These are phyloP conservation scores for Thermophis baileyi DNA, from an alignment of 2,113 vertebrate genomes.

Conservation along the genomic window DNA sequence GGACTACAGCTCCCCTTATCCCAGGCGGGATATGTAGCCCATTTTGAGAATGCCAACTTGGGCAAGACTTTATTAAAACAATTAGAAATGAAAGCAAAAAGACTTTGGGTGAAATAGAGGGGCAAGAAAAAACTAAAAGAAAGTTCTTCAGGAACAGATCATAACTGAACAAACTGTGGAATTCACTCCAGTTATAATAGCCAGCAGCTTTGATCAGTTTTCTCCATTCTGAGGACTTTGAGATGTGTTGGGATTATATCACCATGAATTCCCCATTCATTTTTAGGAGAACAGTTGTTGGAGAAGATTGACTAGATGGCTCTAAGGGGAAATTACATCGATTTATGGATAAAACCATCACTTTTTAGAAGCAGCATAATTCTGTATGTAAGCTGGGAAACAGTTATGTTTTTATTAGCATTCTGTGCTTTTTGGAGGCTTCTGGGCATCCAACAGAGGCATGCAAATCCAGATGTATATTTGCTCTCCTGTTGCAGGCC, in stretches of 20 bases:
- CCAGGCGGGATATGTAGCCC: not conserved
- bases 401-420: not conserved
- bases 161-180: not conserved
- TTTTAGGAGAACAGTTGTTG: not conserved
- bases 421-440: not conserved
- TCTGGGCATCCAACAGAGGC: not conserved
- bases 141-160: not conserved
- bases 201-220: not conserved
- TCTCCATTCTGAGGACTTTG: not conserved
- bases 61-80: not conserved
- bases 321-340: not conserved
- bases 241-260: not conserved
- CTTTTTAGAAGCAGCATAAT: not conserved
- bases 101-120: not conserved
- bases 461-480: not conserved
- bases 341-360: not conserved
- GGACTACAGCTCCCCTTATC: not conserved
- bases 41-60: not conserved
- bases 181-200: not conserved
- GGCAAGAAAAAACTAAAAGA: not conserved
- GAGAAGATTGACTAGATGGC: not conserved
- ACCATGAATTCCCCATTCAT: not conserved
- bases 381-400: not conserved
- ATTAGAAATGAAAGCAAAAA: not conserved
- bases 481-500: not conserved